phyloP scores from a whole-genome alignment of 2,797 vertebrate genomes.

The Melanotaenia maccullochi region DNA sequence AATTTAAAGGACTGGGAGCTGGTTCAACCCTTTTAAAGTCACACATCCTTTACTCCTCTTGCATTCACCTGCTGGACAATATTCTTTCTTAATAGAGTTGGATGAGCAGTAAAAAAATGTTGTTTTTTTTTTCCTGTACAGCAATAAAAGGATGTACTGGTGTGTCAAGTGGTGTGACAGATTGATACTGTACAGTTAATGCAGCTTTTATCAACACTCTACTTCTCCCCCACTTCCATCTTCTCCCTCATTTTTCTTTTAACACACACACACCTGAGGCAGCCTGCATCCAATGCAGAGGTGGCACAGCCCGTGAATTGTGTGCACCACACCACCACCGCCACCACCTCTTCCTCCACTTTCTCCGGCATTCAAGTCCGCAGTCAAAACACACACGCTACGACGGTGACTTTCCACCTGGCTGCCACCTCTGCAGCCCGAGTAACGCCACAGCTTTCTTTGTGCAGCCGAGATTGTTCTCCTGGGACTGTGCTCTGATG shows the following conservation, averaged over 20 bases:
- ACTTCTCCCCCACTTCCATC: not conserved
- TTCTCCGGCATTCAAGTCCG: constrained; percentile 67
- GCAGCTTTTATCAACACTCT: not conserved
- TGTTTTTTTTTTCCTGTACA: not conserved
- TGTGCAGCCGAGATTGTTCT: constrained; percentile 66
- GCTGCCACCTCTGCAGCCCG: constrained; percentile 61
- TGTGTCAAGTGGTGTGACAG: constrained; percentile 7
- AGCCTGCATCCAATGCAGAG: constrained; percentile 90
- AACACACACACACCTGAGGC: constrained; percentile 86
- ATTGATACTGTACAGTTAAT: constrained; percentile 6
- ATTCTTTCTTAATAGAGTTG: constrained; percentile 10
- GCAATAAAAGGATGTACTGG: not conserved
- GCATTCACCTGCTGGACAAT: constrained; percentile 8
- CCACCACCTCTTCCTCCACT: constrained; percentile 44
- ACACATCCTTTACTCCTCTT: constrained; percentile 9
- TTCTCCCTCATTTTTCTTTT: not conserved
- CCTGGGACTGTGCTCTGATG: constrained; percentile 58
- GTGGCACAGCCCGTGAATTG: constrained; percentile 90
- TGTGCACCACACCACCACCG: constrained; percentile 84
- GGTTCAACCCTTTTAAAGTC: constrained; percentile 21
- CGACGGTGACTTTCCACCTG: constrained; percentile 70
- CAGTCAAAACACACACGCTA: constrained; percentile 76
- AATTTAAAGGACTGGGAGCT: constrained; percentile 49
- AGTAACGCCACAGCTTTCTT: constrained; percentile 76
- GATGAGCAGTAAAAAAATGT: constrained; percentile 10